Evolutionary conservation across 1,140 invertebrate species (phyloP), one percentile per base, ranked within the genome.

Genomic region (Thaumatotibia leucotreta): DNA sequence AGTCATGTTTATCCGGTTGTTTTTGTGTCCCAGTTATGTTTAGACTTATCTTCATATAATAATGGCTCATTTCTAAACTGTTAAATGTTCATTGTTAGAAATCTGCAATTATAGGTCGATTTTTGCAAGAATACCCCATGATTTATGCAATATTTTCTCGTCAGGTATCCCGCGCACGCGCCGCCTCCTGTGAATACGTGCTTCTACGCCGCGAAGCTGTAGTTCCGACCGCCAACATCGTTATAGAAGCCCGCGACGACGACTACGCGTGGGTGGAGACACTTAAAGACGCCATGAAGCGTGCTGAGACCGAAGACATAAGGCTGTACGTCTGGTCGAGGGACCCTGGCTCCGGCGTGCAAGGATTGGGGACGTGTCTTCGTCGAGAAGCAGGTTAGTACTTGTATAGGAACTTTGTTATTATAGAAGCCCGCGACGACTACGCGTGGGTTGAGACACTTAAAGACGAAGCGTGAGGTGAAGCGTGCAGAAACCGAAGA

Each of bases 281-380:
- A 1, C 82, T 98, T 0, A 98, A 98, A 83, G 91, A 93, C 0
- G 93, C 94, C 0, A 69, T 96, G 80, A 93, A 92, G 65, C 92
- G 93, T 63, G 90, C 93, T 0, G 93, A 94, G 70, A 87, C 75
- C 61, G 92, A 92, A 73, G 84, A 86, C 23, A 87, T 93, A 65
- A 94, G 94, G 72, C 91, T 97, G 32, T 94, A 97, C 78, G 82
- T 97, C 5, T 93, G 96, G n/a, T 93, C 81, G 67, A 76, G 79
- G 50, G 64, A 72, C 22, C 39, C 70, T 0, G 52, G 31, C 61
- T 95, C 92, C 82, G 98, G 98, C 63, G 92, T 98, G 23, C 89
- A 98, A 54, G 98, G 98, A 50, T 88, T 99, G 70, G 94, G 96
- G 63, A 98, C 97, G 74, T 99, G 98, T 84, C 91, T 99, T 39